Evolutionary conservation across 1,140 invertebrate genomes (phyloP).

Genomic region (Campoletis sonorensis): DNA sequence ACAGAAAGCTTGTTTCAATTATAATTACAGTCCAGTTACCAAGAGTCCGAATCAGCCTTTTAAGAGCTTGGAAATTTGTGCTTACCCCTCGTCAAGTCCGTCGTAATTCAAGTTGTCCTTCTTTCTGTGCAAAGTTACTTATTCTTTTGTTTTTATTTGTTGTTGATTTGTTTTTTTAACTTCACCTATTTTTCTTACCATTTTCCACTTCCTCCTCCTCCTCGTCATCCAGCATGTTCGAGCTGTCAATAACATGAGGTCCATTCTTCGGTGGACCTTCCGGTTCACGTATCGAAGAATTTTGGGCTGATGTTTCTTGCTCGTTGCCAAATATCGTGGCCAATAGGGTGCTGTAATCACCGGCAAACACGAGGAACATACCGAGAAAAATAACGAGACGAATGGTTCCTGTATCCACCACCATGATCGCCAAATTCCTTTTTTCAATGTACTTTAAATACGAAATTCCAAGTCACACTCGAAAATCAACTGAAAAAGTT

Average conservation of each 20-base stretch:
- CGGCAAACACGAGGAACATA: slow-evolving; percentile 74
- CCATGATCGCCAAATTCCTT: slow-evolving; percentile 56
- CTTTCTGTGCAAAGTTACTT: background rate
- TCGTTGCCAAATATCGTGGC: slow-evolving; percentile 68
- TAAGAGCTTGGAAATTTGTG: slow-evolving; percentile 1
- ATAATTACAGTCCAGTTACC: background rate
- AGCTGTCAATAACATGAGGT: slow-evolving; percentile 46
- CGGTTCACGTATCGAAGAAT: slow-evolving; percentile 53
- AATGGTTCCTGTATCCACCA: slow-evolving; percentile 71
- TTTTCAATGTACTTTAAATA: background rate
- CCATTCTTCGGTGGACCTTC: slow-evolving; percentile 56
- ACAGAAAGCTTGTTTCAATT: background rate
- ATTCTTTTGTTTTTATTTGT: too few species aligned
- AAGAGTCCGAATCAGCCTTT: slow-evolving; percentile 7
- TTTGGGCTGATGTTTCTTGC: slow-evolving; percentile 54
- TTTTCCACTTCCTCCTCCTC: slow-evolving; percentile 63
- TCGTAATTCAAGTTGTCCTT: background rate
- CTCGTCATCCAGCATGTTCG: slow-evolving; percentile 39
- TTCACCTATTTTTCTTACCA: slow-evolving; percentile 58
- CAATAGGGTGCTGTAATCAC: slow-evolving; percentile 70
- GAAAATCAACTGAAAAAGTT: background rate
- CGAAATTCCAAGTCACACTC: too few species aligned
- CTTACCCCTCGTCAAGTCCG: slow-evolving; percentile 7
- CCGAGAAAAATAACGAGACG: slow-evolving; percentile 73
- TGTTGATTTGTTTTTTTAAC: too few species aligned